Conservation (phyloP, 2,888 invertebrate genomes). For the Phalera bucephala region DNA sequence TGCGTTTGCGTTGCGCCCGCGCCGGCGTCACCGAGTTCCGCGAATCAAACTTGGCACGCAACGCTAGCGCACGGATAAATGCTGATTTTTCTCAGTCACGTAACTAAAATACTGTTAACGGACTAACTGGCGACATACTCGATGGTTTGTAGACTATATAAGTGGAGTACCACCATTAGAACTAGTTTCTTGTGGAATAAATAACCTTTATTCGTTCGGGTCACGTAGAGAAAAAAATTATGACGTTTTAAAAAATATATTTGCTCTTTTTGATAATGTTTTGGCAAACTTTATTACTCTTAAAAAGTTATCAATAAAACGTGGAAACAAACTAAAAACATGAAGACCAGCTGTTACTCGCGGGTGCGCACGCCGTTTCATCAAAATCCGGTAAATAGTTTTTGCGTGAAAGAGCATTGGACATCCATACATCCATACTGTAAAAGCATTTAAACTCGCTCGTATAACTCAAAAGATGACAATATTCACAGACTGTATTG, state of each 20-base stretch:
- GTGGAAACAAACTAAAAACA: no score
- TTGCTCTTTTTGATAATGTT: no score
- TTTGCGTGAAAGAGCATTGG: no score
- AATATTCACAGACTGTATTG: neutral
- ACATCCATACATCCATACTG: no score
- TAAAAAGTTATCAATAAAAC: no score
- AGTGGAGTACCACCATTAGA: conserved; percentile 25
- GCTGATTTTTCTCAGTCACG: conserved; percentile 62
- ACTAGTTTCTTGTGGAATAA: conserved; percentile 22
- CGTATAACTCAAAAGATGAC: no score
- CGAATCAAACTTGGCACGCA: conserved; percentile 23
- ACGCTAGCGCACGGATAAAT: conserved; percentile 38
- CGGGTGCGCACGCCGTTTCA: no score
- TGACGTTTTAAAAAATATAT: no score
- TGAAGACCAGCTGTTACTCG: no score
- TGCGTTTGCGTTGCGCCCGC: conserved; percentile 23
- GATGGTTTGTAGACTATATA: conserved; percentile 22
- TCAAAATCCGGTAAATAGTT: no score
- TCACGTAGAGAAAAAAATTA: neutral
- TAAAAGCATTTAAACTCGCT: no score
- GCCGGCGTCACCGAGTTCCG: conserved; percentile 31
- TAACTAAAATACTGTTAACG: conserved; percentile 56
- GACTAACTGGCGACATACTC: conserved; percentile 21
- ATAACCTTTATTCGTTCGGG: conserved; percentile 2
- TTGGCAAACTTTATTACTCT: no score